These are phyloP conservation scores for Bedellia somnulentella DNA, from an alignment of 2,888 invertebrate species.

Conservation along the genomic window DNA sequence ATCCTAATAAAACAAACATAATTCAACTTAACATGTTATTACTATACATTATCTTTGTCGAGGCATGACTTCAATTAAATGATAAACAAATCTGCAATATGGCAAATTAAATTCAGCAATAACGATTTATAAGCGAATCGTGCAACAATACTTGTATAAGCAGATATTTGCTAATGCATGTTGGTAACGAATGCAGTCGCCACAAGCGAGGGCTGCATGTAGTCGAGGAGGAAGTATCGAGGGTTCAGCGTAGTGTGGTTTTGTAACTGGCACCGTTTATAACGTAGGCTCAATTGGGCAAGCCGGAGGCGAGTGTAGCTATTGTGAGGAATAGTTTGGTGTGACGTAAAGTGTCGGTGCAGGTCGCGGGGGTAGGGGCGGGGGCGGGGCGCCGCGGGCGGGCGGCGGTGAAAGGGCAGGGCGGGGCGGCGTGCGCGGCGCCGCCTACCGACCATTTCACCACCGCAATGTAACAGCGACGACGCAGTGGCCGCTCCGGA, in stretches of 20 bases:
- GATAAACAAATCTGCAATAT: slow-evolving; percentile 14
- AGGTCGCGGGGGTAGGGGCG: slow-evolving; percentile 29
- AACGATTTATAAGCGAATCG: slow-evolving; percentile 29
- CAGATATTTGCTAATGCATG: slow-evolving; percentile 27
- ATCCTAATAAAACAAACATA: slow-evolving; percentile 1
- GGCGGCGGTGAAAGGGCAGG: slow-evolving; percentile 51
- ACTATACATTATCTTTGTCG: slow-evolving; percentile 2
- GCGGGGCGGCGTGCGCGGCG: slow-evolving; percentile 49
- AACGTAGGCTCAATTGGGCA: slow-evolving; percentile 34
- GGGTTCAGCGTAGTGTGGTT: slow-evolving; percentile 16
- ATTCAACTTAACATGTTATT: slow-evolving; percentile 3
- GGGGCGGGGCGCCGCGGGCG: slow-evolving; percentile 39
- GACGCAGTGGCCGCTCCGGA: slow-evolving; percentile 15
- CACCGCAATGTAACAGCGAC: slow-evolving; percentile 18
- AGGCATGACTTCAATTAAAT: slow-evolving; percentile 19
- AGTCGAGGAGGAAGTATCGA: slow-evolving; percentile 6
- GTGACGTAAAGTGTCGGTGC: slow-evolving; percentile 50
- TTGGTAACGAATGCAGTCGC: slow-evolving; percentile 15
- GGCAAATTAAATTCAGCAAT: slow-evolving; percentile 19
- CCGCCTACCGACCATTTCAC: slow-evolving; percentile 52
- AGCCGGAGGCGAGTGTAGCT: slow-evolving; percentile 32
- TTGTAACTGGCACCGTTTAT: slow-evolving; percentile 27
- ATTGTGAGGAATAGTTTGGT: slow-evolving; percentile 29
- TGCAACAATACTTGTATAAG: slow-evolving; percentile 19
- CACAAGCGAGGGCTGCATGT: slow-evolving; percentile 19